Evolutionary conservation across 2,113 vertebrate species (phyloP).

Genomic region (Typhlomys cinereus): DNA sequence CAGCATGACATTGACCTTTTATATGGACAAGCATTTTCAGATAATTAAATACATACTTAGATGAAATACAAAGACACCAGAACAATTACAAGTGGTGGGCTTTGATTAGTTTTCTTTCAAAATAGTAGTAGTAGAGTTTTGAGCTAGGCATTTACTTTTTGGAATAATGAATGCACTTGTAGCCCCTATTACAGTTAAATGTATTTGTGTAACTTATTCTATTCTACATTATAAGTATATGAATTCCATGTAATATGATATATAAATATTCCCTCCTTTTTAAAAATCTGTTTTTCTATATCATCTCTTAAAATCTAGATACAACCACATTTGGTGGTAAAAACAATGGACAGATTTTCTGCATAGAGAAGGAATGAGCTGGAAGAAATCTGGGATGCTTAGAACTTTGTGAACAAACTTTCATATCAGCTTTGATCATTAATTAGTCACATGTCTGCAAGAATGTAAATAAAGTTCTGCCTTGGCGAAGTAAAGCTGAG

Average conservation of each 20-base stretch:
- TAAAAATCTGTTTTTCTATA: neutral
- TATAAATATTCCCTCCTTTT: no score
- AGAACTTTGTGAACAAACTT: neutral
- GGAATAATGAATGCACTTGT: slow-evolving; percentile 16
- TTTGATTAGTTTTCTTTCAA: neutral
- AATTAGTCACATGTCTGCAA: neutral
- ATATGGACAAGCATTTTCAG: neutral
- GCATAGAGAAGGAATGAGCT: neutral
- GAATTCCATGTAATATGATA: neutral
- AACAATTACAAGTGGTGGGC: neutral
- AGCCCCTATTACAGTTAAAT: neutral
- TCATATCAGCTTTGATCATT: neutral
- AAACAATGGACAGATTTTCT: neutral
- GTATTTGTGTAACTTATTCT: neutral
- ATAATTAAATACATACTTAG: slow-evolving; percentile 31
- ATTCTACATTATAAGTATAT: neutral
- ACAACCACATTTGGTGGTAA: neutral
- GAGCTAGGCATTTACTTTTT: neutral
- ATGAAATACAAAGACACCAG: neutral
- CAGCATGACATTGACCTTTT: neutral
- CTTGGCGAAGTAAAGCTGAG: neutral
- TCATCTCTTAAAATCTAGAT: neutral
- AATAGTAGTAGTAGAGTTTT: neutral
- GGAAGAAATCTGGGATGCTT: neutral
- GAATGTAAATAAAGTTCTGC: slow-evolving; percentile 29